phyloP scores from a whole-genome alignment of 2,797 vertebrate genomes.

The Melanotaenia trifasciata region DNA sequence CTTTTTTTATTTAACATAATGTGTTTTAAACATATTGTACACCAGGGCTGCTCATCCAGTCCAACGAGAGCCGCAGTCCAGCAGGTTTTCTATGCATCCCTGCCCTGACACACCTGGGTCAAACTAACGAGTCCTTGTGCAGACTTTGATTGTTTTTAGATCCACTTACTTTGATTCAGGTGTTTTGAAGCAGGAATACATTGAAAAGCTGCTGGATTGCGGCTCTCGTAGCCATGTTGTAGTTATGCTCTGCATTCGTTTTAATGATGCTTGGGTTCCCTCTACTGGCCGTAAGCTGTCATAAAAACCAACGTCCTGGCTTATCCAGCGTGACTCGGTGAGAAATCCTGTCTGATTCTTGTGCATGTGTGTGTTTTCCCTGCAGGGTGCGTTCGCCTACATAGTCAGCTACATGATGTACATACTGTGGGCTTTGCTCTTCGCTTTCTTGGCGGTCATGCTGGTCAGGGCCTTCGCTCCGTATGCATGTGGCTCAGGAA shows the following conservation, averaged over 20 bases:
- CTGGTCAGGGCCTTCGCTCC: conserved; percentile 95
- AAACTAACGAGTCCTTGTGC: too few relatives aligned
- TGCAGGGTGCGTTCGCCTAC: conserved; percentile 90
- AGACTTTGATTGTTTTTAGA: too few relatives aligned
- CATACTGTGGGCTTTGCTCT: conserved; percentile 91
- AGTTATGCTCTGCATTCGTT: background rate
- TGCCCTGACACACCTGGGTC: too few relatives aligned
- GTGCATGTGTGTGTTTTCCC: conserved; percentile 30
- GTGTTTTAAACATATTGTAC: background rate
- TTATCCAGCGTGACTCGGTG: background rate
- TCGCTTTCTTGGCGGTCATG: conserved; percentile 91
- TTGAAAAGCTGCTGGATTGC: too few relatives aligned
- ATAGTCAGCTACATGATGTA: conserved; percentile 94
- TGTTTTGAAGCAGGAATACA: too few relatives aligned
- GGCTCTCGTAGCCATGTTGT: too few relatives aligned
- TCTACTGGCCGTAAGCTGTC: conserved; percentile 40
- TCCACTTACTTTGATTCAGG: too few relatives aligned
- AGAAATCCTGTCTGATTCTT: background rate
- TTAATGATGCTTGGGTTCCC: conserved; percentile 34
- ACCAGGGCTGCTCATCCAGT: too few relatives aligned
- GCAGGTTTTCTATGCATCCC: too few relatives aligned
- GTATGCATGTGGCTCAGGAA: conserved; percentile 96
- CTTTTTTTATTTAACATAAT: too few relatives aligned
- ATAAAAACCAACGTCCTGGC: background rate
- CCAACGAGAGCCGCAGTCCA: too few relatives aligned